Base-by-base conservation (phyloP, 2,797 vertebrate genomes). In the Xenopus petersii region DNA sequence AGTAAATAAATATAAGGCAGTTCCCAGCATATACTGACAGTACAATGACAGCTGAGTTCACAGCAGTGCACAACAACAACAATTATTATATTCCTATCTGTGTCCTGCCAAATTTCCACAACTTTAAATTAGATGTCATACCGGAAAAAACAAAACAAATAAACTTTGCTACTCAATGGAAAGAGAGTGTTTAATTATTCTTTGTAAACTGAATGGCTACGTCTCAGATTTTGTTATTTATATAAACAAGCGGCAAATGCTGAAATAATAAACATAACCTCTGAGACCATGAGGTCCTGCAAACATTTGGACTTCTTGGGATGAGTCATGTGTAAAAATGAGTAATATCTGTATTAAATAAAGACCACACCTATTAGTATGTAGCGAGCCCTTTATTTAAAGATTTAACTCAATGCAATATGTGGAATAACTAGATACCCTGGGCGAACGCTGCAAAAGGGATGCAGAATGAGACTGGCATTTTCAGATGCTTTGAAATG, bases 101-200 rank as follows among this genome's bases (percentile, higher is more conserved):
- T 56, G 54, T 56, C 54, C 66, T 51, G 47, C 47, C 58, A 15
- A 64, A 46, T 58, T 70, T 21, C 51, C 61, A 59, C n/a, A 69
- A 70, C 73, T 70, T 75, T 69, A 70, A 69, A 69, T 75, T 75
- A 47, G 74, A 64, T 58, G 59, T 75, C 62, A 75, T 70, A 64
- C 61, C 12, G 60, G 51, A 64, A 70, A 70, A 36, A 70, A 66
- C 47, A 56, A 26, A 21, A 21, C 26, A 30, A 46, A 6, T 0
- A 36, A 42, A 15, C 2, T 10, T 10, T 10, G 33, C 42, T 30
- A 17, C 48, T 56, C 24, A 12, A 10, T 10, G 49, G 65, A 67
- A 60, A 48, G 64, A 9, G 48, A n/a, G 21, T 55, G 58, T 75
- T 42, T 64, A 70, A 70, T 12, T 51, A 15, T 12, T 51, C 15